Base-by-base conservation (phyloP, 1,140 invertebrate species). In the Drosophila mayri region DNA sequence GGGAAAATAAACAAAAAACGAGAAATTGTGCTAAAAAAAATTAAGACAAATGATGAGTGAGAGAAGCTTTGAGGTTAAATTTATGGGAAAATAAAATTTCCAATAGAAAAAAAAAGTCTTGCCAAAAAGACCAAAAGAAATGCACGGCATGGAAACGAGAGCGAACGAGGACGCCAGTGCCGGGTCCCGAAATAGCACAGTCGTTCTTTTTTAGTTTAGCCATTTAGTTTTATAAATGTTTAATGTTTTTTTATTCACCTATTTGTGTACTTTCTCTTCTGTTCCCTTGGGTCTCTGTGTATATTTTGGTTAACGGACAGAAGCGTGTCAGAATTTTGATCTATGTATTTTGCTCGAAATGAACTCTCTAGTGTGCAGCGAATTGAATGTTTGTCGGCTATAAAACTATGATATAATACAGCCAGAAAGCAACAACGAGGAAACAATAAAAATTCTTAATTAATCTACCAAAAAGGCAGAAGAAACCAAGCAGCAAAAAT, bases 1-100 rank as follows among this genome's bases (percentile, higher is more conserved):
- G 60, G 35, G 25, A 88, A 87, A 77, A 87, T 87, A 87, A 87
- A 87, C 84, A 87, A 88, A 82, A 67, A 75, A 83, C 41, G 41
- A 12, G 41, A 49, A 72, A 72, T 49, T 79, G 52, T 63, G 65
- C 62, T 65, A 83, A 83, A 83, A 76, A 80, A 87, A 83, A 73
- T 77, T 43, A 84, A 75, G 84, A 88, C 84, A 88, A 88, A 90
- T 88, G 85, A 90, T 84, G 85, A 88, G 85, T 84, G 84, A 83
- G 55, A 84, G 46, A 72, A 57, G 81, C 85, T 88, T 88, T 88
- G 85, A 90, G 84, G 80, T 79, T 81, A 75, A 55, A 88, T 90
- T 88, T 88, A 88, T 88, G 63, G 63, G 59, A 75, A 81, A 90
- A 90, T 78, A 83, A 87, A 87, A 83, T 88, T 88, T 88, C 65